Evolutionary conservation across 2,888 invertebrate species (phyloP).

Genomic region (Exocentrus adspersus): DNA sequence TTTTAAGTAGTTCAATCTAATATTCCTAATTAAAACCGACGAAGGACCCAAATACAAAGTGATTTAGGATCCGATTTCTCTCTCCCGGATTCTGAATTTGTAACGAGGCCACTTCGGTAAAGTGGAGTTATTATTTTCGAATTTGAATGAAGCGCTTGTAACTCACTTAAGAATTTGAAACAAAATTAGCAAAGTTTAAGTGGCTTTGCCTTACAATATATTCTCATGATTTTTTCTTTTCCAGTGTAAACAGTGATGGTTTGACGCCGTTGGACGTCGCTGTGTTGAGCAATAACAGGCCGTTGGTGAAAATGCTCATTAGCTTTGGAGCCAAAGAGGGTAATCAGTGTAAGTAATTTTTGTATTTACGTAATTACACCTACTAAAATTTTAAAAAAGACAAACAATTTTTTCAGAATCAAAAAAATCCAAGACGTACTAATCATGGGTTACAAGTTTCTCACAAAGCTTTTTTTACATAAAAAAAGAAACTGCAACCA

Average conservation of each 20-base stretch:
- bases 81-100: not conserved
- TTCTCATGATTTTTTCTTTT: too few relatives aligned
- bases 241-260: conserved; percentile 87
- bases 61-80: not conserved
- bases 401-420: too few relatives aligned
- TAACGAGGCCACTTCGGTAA: not conserved
- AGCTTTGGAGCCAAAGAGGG: conserved; percentile 88
- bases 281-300: conserved; percentile 87
- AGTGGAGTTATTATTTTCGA: too few relatives aligned
- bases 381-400: too few relatives aligned
- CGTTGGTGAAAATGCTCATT: conserved; percentile 89
- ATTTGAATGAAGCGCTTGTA: too few relatives aligned
- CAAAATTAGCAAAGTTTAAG: too few relatives aligned
- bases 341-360: conserved; percentile 77
- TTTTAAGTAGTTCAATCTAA: not conserved
- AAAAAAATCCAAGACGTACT: too few relatives aligned
- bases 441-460: too few relatives aligned
- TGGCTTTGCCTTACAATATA: too few relatives aligned
- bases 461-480: too few relatives aligned
- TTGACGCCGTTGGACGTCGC: conserved; percentile 93
- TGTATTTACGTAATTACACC: not conserved
- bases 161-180: too few relatives aligned
- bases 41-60: not conserved
- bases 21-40: not conserved
- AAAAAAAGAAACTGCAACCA: too few relatives aligned